Conservation (phyloP, 2,888 invertebrate species). For the Dendrolimus houi region DNA sequence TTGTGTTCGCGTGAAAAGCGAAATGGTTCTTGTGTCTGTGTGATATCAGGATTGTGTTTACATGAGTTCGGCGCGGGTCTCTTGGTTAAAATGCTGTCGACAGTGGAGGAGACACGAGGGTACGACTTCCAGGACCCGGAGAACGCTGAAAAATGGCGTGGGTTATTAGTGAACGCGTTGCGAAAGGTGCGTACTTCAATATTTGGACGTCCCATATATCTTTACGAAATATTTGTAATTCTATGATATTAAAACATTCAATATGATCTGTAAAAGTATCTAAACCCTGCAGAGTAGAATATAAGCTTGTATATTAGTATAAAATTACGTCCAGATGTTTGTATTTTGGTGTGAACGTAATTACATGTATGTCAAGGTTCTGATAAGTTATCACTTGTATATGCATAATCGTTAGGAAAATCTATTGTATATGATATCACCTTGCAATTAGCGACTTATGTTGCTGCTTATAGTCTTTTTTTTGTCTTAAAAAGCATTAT, state of each 20-base stretch:
- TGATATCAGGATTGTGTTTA: constrained; percentile 37
- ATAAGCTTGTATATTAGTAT: background rate
- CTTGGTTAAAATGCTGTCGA: constrained; percentile 65
- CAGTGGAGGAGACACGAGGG: constrained; percentile 71
- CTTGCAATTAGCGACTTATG: too few species aligned
- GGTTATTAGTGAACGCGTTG: constrained; percentile 90
- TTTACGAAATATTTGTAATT: background rate
- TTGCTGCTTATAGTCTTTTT: too few species aligned
- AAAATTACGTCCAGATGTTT: constrained; percentile 14
- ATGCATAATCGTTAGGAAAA: background rate
- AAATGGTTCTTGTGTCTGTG: constrained; percentile 37
- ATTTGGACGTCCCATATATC: background rate
- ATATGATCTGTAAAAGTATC: too few species aligned
- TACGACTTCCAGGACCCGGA: constrained; percentile 94
- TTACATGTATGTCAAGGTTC: constrained; percentile 15
- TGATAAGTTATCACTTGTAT: constrained; percentile 20
- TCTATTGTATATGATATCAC: background rate
- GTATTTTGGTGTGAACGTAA: constrained; percentile 9
- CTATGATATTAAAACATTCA: background rate
- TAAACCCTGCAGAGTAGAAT: too few species aligned
- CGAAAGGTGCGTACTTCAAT: constrained; percentile 82
- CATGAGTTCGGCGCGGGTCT: constrained; percentile 58
- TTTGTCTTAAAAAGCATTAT: too few species aligned
- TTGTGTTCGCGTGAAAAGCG: constrained; percentile 34
- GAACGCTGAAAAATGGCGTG: constrained; percentile 94